Conservation (phyloP, 1,140 invertebrate genomes). For the Fopius arisanus region DNA sequence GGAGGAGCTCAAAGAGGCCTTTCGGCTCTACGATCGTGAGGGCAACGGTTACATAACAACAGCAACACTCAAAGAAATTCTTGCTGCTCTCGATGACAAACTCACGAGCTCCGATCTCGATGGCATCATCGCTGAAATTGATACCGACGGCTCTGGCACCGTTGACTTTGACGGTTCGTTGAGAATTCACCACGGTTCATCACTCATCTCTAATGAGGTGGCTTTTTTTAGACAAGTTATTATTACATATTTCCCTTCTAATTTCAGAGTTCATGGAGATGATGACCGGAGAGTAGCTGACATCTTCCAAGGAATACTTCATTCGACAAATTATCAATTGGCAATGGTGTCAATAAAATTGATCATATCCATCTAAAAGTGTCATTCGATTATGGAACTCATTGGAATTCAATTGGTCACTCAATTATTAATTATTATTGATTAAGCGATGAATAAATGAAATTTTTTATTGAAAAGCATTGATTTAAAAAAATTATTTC, state of each 20-base stretch:
- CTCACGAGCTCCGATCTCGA: conserved; percentile 83
- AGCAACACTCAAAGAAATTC: conserved; percentile 87
- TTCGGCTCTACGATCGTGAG: conserved; percentile 81
- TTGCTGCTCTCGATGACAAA: conserved; percentile 90
- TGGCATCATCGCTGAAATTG: conserved; percentile 92
- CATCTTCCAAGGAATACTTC: neutral
- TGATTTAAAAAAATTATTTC: too few species aligned
- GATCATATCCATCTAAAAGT: too few species aligned
- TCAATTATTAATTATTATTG: too few species aligned
- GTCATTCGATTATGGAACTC: too few species aligned
- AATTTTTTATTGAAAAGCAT: too few species aligned
- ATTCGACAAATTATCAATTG: neutral
- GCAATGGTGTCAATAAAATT: too few species aligned
- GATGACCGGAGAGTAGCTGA: conserved; percentile 81
- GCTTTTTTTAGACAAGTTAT: conserved; percentile 24
- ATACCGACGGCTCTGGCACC: conserved; percentile 91
- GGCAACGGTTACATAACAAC: conserved; percentile 95
- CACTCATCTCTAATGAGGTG: conserved; percentile 20
- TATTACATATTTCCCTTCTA: conserved; percentile 24
- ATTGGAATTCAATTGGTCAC: too few species aligned
- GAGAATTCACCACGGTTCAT: neutral
- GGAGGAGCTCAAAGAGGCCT: conserved; percentile 94
- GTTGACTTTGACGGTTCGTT: conserved; percentile 85
- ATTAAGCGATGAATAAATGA: too few species aligned
- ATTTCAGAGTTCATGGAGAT: conserved; percentile 84